Evolutionary conservation across 2,113 vertebrate genomes (phyloP).

Genomic region (Hymenochirus boettgeri): DNA sequence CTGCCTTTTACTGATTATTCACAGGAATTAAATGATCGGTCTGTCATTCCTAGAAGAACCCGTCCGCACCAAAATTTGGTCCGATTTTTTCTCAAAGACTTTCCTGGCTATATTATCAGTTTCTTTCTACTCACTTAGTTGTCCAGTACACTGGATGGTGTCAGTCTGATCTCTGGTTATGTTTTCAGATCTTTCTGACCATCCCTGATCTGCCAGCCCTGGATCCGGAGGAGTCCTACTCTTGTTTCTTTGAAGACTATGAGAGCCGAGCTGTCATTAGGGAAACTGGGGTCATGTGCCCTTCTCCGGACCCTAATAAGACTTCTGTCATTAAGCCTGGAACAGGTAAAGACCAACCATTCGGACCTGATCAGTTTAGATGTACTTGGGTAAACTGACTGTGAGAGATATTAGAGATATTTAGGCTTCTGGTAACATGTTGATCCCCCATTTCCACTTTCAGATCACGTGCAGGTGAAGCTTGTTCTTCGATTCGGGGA

Average conservation of each 20-base stretch:
- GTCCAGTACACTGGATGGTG: no score
- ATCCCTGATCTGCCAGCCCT: constrained; percentile 77
- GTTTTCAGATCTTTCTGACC: constrained; percentile 74
- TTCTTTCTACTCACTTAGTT: no score
- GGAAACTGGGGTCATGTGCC: constrained; percentile 74
- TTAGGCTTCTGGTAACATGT: neutral
- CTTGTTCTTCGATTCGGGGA: constrained; percentile 78
- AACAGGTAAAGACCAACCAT: constrained; percentile 75
- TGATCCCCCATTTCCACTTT: constrained; percentile 23
- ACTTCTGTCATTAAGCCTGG: constrained; percentile 68
- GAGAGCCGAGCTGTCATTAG: constrained; percentile 73
- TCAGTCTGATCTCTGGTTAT: constrained; percentile 26
- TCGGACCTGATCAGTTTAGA: no score
- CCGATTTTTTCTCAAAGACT: no score
- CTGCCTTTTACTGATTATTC: no score
- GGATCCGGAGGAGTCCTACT: constrained; percentile 72
- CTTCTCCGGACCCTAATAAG: constrained; percentile 70
- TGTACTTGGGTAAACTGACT: no score
- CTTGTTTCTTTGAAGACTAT: constrained; percentile 77
- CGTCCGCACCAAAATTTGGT: no score
- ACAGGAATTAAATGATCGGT: no score
- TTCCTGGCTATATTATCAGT: no score
- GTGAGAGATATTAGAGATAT: no score
- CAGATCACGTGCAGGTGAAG: constrained; percentile 80
- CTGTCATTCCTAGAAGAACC: no score